Evolutionary conservation across 37 sponge, comb jelly and placozoan genomes (phyloP).

Genomic region (Beroe ovata): DNA sequence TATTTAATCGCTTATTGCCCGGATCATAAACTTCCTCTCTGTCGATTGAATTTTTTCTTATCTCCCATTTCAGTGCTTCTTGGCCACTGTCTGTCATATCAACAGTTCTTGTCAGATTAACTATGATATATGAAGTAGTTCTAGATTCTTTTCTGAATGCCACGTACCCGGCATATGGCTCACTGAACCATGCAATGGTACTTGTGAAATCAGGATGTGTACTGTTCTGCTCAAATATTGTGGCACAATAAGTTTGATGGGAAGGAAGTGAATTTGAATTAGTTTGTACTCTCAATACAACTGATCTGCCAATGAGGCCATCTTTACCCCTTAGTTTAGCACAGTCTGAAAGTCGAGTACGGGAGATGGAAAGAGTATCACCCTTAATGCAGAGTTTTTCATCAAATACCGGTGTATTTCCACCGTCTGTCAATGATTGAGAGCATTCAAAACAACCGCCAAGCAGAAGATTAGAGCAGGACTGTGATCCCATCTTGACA

Average conservation of each 20-base stretch:
- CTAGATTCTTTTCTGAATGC: background rate
- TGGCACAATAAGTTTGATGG: conserved; percentile 18
- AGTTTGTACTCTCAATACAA: background rate
- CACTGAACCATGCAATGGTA: conserved; percentile 48
- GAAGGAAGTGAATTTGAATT: background rate
- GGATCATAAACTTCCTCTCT: conserved; percentile 16
- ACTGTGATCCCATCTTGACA: conserved; percentile 38
- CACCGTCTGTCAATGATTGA: background rate
- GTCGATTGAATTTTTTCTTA: background rate
- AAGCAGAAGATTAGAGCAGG: background rate
- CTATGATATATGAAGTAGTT: background rate
- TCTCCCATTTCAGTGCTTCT: conserved; percentile 43
- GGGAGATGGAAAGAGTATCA: background rate
- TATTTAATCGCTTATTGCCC: background rate
- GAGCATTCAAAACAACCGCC: background rate
- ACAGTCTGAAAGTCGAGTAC: background rate
- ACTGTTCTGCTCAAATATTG: background rate
- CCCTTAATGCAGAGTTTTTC: conserved; percentile 10
- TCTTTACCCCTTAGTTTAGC: conserved; percentile 26
- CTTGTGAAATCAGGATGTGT: background rate
- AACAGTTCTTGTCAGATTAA: conserved; percentile 45
- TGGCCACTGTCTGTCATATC: background rate
- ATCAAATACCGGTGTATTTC: background rate
- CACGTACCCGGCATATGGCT: conserved; percentile 12
- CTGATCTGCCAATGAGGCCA: conserved; percentile 21